Percentiles rank a stretch among this genome's conserved stretches.
phyloP scores from a whole-genome alignment of 2,113 vertebrate genomes.

The Steatornis caripensis region DNA sequence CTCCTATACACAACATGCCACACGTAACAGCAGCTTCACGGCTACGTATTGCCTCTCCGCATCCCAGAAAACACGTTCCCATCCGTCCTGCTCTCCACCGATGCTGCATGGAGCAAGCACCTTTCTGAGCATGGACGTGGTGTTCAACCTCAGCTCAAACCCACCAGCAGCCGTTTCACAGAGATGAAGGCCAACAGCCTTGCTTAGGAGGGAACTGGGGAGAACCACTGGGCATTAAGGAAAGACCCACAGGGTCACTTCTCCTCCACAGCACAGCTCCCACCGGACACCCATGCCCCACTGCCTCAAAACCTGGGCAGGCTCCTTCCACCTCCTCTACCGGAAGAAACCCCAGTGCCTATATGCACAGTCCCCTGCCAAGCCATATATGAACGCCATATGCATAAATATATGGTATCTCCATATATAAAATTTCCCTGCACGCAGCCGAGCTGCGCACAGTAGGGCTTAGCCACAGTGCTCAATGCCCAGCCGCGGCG shows the following conservation, averaged over 20 bases:
- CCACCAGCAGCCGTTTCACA: too few relatives aligned
- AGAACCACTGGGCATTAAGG: too few relatives aligned
- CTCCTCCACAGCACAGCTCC: neutral
- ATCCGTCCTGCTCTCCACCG: neutral
- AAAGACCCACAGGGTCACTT: neutral
- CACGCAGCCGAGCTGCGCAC: rapidly evolving
- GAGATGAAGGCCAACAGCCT: neutral
- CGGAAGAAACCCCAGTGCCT: neutral
- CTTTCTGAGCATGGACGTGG: rapidly evolving
- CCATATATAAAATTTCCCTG: too few relatives aligned
- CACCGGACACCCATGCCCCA: neutral
- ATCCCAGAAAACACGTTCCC: neutral
- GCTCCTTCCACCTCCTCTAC: neutral
- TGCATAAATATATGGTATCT: neutral
- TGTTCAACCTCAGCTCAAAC: neutral
- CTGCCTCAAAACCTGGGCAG: neutral
- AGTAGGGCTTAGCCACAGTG: neutral
- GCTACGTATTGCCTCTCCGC: neutral
- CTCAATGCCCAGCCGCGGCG: rapidly evolving
- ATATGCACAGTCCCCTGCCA: neutral
- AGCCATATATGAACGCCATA: neutral
- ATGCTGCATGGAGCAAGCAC: neutral
- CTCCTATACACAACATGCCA: rapidly evolving
- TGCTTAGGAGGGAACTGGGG: neutral
- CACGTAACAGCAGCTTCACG: neutral